Evolutionary conservation across 2,113 vertebrate genomes (phyloP).

Genomic region (Siniperca chuatsi): DNA sequence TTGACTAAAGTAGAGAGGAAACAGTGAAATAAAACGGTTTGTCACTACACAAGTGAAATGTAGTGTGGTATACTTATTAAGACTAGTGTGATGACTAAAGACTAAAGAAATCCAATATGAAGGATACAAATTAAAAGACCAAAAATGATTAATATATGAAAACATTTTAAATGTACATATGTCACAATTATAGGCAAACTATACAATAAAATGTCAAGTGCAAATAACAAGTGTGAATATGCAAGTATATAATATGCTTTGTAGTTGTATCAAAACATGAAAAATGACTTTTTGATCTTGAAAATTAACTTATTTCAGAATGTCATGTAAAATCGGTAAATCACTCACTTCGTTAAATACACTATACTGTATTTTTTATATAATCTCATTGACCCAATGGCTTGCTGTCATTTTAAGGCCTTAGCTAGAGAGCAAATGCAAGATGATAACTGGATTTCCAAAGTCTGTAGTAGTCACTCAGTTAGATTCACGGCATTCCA

Average conservation of each 20-base stretch:
- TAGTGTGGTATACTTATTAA: neutral
- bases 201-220: neutral
- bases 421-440: conserved; percentile 27
- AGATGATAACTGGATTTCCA: conserved; percentile 59
- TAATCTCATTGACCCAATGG: neutral
- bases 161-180: neutral
- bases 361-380: neutral
- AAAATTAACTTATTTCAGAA: neutral
- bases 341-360: neutral
- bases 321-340: neutral
- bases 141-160: neutral
- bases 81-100: neutral
- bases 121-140: neutral
- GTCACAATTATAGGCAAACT: neutral
- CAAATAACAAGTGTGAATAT: neutral
- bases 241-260: neutral
- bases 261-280: neutral
- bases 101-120: neutral
- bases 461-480: conserved; percentile 62
- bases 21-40: too few relatives aligned
- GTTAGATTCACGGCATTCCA: conserved; percentile 67
- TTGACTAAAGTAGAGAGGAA: neutral
- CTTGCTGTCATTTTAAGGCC: neutral
- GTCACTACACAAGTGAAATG: neutral
- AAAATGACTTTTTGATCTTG: neutral